Evolutionary conservation across 2,888 invertebrate genomes (phyloP).

Genomic region (Hirtodrosophila alboralis): DNA sequence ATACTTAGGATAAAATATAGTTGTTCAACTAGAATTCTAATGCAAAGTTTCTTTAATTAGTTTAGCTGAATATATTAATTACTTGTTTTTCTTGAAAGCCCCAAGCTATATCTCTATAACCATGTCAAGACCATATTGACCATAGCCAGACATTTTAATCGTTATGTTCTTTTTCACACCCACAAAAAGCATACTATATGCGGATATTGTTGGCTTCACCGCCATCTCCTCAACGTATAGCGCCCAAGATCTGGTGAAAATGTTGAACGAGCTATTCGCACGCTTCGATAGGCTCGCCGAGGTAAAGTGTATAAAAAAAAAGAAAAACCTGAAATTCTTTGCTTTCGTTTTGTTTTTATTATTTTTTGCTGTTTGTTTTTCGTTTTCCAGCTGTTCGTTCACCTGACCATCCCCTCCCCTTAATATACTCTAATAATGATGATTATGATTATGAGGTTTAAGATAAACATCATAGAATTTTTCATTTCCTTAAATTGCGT

Average conservation of each 20-base stretch:
- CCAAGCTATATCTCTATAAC: too few species aligned
- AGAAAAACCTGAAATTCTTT: background rate
- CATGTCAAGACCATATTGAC: too few species aligned
- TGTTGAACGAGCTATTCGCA: constrained; percentile 97
- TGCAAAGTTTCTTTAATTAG: background rate
- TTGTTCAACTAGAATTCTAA: too few species aligned
- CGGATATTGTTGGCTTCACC: constrained; percentile 99
- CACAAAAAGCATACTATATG: constrained; percentile 93
- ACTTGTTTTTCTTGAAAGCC: too few species aligned
- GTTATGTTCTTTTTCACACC: constrained; percentile 46
- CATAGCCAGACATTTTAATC: constrained; percentile 32
- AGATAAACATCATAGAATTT: constrained; percentile 49
- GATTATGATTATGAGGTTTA: constrained; percentile 48
- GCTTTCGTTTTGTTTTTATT: constrained; percentile 26
- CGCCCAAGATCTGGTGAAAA: constrained; percentile 97
- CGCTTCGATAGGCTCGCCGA: constrained; percentile 95
- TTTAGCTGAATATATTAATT: constrained; percentile 1
- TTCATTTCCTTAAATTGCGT: constrained; percentile 46
- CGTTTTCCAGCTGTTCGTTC: constrained; percentile 51
- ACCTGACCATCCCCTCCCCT: constrained; percentile 26
- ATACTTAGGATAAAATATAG: too few species aligned
- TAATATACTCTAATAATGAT: constrained; percentile 39
- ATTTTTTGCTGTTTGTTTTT: constrained; percentile 10
- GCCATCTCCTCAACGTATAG: constrained; percentile 97
- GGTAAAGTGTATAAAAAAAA: constrained; percentile 84